Evolutionary conservation across 2,888 invertebrate species (phyloP), one percentile per base, ranked within the genome.

Genomic region (Tenthredo distinguenda): DNA sequence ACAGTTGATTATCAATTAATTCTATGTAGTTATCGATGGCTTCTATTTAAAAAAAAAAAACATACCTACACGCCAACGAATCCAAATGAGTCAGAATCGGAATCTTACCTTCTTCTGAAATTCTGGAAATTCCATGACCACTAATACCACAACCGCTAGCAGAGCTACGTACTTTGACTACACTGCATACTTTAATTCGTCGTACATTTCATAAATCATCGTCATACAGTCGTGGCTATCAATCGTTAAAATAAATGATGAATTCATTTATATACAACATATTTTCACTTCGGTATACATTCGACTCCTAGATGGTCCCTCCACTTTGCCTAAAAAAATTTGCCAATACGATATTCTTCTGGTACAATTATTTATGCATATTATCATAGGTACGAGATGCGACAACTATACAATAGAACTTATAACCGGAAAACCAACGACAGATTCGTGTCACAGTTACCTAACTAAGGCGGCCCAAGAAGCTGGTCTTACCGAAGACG

Each of bases 321-420:
- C 34, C 31, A 31, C 15, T 34, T 65, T 12, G 34, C 31, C 31
- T 0, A 34, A 62, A 26, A 21, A 21, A 21, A 62, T 50, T 50
- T 55, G 10, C 1, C 26, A 9, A 62, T 21, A 3, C 9, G 26
- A 62, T 10, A 26, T 62, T n/a, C n/a, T 26, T 6, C 9, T 21
- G 9, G 65, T 26, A 26, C 31, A 31, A 21, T 65, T 12, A 31
- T 26, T 26, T 26, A 2, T 21, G 10, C 18, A 34, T 31, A 15
- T 68, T 34, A 34, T 68, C 76, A 31, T 72, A 87, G 87, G 94
- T 15, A 94, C 94, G 0, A 90, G 94, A 5, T 94, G 94, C 87
- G 94, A 94, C 88, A 94, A 94, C 88, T 94, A 94, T 86, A 94
- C 94, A 0, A 94, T 94, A 85, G 93, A 93, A 87, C 88, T 94